A percentile compares a stretch with the other conserved stretches of the same genome.
phyloP scores from a whole-genome alignment of 2,888 invertebrate genomes.

The Uropetala carovei region DNA sequence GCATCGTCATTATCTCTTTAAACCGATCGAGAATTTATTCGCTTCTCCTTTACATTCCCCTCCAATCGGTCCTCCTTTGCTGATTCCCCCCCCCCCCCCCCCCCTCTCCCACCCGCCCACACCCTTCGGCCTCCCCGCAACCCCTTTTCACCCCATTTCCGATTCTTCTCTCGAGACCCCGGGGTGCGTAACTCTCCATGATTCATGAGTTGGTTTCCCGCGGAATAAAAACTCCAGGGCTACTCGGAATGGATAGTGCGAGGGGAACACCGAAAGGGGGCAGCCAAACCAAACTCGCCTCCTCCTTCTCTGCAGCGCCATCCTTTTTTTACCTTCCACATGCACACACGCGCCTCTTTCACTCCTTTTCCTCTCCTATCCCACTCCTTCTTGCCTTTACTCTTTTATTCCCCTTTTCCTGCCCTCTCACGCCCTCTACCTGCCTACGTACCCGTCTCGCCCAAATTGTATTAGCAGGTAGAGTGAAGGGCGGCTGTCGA shows the following conservation, averaged over 20 bases:
- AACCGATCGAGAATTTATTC: background rate
- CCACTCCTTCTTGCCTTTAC: too few relatives aligned
- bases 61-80: background rate
- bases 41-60: background rate
- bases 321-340: background rate
- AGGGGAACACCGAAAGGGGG: background rate
- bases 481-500: conserved; percentile 54
- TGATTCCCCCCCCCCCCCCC: background rate
- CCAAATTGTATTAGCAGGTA: conserved; percentile 63
- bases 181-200: conserved; percentile 62
- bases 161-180: conserved; percentile 61
- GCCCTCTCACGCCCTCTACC: background rate
- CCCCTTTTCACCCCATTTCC: conserved; percentile 64
- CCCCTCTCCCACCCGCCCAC: background rate
- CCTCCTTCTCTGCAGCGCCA: background rate
- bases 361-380: background rate
- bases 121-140: background rate
- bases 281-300: background rate
- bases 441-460: conserved; percentile 30
- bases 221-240: conserved; percentile 31
- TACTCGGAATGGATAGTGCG: background rate
- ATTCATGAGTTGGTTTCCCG: conserved; percentile 64
- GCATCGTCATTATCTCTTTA: too few relatives aligned
- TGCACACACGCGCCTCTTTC: background rate
- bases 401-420: too few relatives aligned